Evolutionary conservation across 2,113 vertebrate genomes (phyloP), one percentile per base, ranked within the genome.

Genomic region (Cinclus cinclus): DNA sequence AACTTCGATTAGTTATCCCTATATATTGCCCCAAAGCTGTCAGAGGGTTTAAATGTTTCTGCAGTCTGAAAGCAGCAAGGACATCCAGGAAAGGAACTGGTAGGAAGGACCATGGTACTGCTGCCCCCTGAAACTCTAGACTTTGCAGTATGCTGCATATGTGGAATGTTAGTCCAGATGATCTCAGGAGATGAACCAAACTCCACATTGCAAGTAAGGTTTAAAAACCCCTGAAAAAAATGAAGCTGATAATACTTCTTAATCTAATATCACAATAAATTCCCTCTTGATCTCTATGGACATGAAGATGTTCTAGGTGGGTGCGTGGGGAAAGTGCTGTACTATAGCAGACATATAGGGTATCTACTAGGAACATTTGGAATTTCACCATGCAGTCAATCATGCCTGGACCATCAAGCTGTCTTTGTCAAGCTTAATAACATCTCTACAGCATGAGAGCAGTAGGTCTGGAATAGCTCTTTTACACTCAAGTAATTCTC

Each of bases 71-170:
- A 85, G 27, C 4, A 68, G 23, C 6, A 55, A 53, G 11, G 12
- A 2, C 24, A 10, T 69, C n/a, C 31, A 70, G n/a, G 81, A 75
- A 74, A 70, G 21, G 23, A 87, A 16, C 13, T 69, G n/a, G n/a
- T n/a, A n/a, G n/a, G 10, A 86, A 58, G 23, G 31, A 44, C 31
- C 0, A 1, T 33, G 9, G 11, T 52, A n/a, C 39, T 46, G 22
- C 9, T 35, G 47, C 10, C 9, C 64, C 3, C 7, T 35, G n/a
- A 86, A 62, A 9, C 25, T 65, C 30, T 37, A 55, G 22, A 7
- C 1, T 4, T 41, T 44, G 9, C 22, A 30, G 31, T 44, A 9
- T 47, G 13, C 13, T 69, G 10, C 0, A 0, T 20, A 13, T 17
- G 3, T n/a, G 8, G 39, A 47, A 79, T 6, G 6, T 37, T 46